phyloP scores from a whole-genome alignment of 1,140 invertebrate genomes.

The Ostrea edulis region DNA sequence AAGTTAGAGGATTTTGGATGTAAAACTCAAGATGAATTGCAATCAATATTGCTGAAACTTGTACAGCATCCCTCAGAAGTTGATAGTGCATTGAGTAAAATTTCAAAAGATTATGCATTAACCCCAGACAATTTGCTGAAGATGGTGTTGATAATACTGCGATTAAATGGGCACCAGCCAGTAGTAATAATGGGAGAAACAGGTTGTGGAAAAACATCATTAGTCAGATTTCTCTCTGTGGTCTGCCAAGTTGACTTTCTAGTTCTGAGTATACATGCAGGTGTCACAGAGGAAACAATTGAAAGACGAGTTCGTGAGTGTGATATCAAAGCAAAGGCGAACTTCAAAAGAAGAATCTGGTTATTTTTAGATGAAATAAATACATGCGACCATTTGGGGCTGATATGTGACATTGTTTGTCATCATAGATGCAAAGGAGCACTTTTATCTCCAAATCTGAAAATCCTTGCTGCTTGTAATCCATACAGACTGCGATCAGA shows the following conservation, averaged over 20 bases:
- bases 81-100: neutral
- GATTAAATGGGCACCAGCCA: slow-evolving; percentile 54
- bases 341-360: slow-evolving; percentile 40
- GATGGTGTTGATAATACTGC: slow-evolving; percentile 60
- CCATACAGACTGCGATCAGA: slow-evolving; percentile 62
- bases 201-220: slow-evolving; percentile 66
- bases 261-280: slow-evolving; percentile 65
- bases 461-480: slow-evolving; percentile 66
- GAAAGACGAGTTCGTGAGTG: slow-evolving; percentile 22
- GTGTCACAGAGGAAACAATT: slow-evolving; percentile 51
- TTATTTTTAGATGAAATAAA: slow-evolving; percentile 70
- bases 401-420: slow-evolving; percentile 63
- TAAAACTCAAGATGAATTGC: slow-evolving; percentile 49
- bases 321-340: slow-evolving; percentile 42
- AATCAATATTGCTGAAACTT: slow-evolving; percentile 55
- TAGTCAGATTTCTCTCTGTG: slow-evolving; percentile 59
- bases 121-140: slow-evolving; percentile 65
- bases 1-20: slow-evolving; percentile 48
- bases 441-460: slow-evolving; percentile 59
- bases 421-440: slow-evolving; percentile 58
- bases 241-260: slow-evolving; percentile 54
- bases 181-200: slow-evolving; percentile 64
- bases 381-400: slow-evolving; percentile 62
- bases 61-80: slow-evolving; percentile 36
- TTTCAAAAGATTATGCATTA: slow-evolving; percentile 60